A percentile compares a stretch with the other conserved stretches of the same genome.
These are phyloP conservation scores for Plestiodon gilberti DNA, from an alignment of 2,113 vertebrate species.

Conservation along the genomic window DNA sequence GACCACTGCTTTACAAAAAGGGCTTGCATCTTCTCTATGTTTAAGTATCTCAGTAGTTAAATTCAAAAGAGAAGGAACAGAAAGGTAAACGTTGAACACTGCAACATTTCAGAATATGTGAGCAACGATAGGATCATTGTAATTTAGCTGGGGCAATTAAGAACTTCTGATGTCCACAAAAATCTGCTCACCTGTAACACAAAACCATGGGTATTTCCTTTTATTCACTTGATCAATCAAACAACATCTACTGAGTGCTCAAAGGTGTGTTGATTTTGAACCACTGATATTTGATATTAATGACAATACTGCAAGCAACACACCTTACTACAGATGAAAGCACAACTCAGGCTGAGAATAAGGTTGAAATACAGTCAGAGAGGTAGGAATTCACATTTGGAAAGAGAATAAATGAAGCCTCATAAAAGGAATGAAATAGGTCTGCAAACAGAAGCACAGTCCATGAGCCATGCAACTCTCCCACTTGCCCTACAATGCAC, in stretches of 20 bases:
- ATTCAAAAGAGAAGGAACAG: constrained; percentile 38
- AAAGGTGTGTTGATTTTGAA: neutral
- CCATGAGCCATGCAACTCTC: neutral
- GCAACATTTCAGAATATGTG: constrained; percentile 38
- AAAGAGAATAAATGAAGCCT: neutral
- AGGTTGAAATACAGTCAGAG: neutral
- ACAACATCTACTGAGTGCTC: constrained; percentile 34
- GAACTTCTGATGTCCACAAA: constrained; percentile 65
- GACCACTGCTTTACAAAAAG: neutral
- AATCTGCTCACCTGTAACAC: constrained; percentile 48
- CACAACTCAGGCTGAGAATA: neutral
- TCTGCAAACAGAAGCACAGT: neutral
- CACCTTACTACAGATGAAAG: neutral
- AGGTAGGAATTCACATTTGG: neutral
- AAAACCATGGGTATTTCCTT: constrained; percentile 46
- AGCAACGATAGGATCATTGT: constrained; percentile 59
- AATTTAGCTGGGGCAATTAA: constrained; percentile 64
- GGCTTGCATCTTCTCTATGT: constrained; percentile 37
- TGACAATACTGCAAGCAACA: neutral
- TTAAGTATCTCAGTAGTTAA: constrained; percentile 46
- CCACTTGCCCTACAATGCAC: neutral
- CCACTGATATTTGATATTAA: neutral
- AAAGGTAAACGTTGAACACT: constrained; percentile 50
- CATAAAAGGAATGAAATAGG: neutral
- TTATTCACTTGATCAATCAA: constrained; percentile 61